Conservation (phyloP, 1,140 invertebrate genomes). For the Oppia nitens region DNA sequence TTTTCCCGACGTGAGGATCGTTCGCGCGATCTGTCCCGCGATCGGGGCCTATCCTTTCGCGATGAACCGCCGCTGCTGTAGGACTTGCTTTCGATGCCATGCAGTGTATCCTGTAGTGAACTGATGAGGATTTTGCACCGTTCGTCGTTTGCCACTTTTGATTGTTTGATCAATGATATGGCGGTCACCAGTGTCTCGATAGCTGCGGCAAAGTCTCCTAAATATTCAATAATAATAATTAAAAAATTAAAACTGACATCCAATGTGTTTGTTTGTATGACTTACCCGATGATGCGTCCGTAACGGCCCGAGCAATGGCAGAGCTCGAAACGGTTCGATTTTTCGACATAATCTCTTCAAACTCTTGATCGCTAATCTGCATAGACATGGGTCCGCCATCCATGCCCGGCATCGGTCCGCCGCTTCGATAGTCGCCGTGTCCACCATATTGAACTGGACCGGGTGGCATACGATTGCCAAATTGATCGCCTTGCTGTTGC, state of each 20-base stretch:
- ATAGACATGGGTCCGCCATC: conserved; percentile 5
- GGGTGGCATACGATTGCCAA: conserved; percentile 2
- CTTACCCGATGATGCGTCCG: conserved; percentile 62
- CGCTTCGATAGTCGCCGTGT: conserved; percentile 12
- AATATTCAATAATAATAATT: conserved; percentile 12
- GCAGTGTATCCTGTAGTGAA: conserved; percentile 83
- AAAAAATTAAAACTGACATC: not conserved
- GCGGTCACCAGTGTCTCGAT: conserved; percentile 97
- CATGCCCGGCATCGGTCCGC: conserved; percentile 9
- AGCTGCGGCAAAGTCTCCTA: conserved; percentile 86
- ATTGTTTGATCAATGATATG: conserved; percentile 95
- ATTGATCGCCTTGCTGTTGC: not conserved
- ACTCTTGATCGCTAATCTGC: conserved; percentile 28
- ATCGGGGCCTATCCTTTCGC: conserved; percentile 28
- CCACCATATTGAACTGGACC: conserved; percentile 6
- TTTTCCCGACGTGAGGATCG: conserved; percentile 23
- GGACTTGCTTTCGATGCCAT: conserved; percentile 90
- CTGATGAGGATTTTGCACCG: conserved; percentile 94
- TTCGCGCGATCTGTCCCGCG: conserved; percentile 28
- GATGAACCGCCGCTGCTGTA: conserved; percentile 33
- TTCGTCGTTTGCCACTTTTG: conserved; percentile 92
- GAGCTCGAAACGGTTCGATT: conserved; percentile 93
- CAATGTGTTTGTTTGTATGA: too few relatives aligned
- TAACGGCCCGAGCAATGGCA: conserved; percentile 87
- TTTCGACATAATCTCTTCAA: conserved; percentile 93